phyloP scores from a whole-genome alignment of 1,140 invertebrate species.

The Vanessa tameamea region DNA sequence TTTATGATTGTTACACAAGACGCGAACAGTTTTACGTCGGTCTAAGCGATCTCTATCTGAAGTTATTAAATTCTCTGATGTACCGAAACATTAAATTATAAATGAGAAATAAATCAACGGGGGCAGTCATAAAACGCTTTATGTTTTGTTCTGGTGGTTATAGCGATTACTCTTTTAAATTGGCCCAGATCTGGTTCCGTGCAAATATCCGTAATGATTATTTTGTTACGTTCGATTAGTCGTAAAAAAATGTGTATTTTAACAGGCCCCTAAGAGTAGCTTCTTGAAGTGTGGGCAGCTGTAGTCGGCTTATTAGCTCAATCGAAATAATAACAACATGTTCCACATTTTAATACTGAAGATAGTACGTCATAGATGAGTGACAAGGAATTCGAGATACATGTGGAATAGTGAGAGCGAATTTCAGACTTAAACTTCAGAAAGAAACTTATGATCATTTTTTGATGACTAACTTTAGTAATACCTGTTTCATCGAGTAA shows the following conservation, averaged over 20 bases:
- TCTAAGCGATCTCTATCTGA: slow-evolving; percentile 73
- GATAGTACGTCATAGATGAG: neutral
- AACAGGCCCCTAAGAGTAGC: slow-evolving; percentile 37
- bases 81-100: slow-evolving; percentile 77
- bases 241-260: slow-evolving; percentile 46
- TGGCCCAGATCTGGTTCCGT: slow-evolving; percentile 62
- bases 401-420: neutral
- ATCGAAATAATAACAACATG: slow-evolving; percentile 7
- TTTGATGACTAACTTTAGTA: no score
- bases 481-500: no score
- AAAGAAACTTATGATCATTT: neutral
- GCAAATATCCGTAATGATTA: slow-evolving; percentile 59
- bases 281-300: slow-evolving; percentile 5
- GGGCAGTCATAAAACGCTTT: slow-evolving; percentile 74
- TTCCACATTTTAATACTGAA: neutral
- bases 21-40: slow-evolving; percentile 69
- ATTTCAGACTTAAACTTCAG: neutral
- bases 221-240: slow-evolving; percentile 50
- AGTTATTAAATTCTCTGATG: slow-evolving; percentile 76
- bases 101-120: slow-evolving; percentile 78
- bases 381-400: neutral
- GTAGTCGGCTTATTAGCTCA: slow-evolving; percentile 11
- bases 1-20: slow-evolving; percentile 79
- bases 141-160: slow-evolving; percentile 73
- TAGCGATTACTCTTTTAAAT: slow-evolving; percentile 66